Evolutionary conservation across 2,113 vertebrate species (phyloP).

Genomic region (Trogon surrucura): DNA sequence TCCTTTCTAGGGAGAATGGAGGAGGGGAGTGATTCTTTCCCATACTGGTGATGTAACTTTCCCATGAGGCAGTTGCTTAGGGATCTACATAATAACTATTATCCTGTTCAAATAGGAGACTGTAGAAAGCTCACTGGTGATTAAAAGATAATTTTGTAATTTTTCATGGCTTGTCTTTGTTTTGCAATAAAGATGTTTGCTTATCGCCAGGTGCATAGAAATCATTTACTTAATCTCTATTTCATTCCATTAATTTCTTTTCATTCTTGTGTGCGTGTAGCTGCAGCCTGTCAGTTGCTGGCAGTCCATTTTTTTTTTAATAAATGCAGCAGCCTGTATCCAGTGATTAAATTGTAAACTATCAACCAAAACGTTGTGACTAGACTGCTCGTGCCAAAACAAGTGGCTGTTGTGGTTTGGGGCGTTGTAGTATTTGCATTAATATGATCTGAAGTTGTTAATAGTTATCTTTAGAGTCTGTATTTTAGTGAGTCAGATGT

Average conservation of each 20-base stretch:
- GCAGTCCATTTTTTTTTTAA: conserved; percentile 24
- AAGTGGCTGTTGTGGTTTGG: conserved; percentile 45
- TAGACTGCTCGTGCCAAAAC: not conserved
- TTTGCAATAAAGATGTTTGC: conserved; percentile 67
- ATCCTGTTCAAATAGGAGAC: conserved; percentile 59
- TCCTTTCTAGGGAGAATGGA: conserved; percentile 24
- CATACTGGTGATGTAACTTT: conserved; percentile 73
- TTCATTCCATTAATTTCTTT: conserved; percentile 46
- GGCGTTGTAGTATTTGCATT: not conserved
- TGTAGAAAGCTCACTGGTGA: conserved; percentile 60
- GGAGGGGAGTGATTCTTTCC: conserved; percentile 28
- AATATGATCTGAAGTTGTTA: not conserved
- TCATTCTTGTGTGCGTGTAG: not conserved
- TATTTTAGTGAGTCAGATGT: not conserved
- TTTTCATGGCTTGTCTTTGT: conserved; percentile 63
- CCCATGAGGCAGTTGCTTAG: conserved; percentile 63
- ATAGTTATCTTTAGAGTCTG: not conserved
- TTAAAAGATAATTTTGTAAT: conserved; percentile 70
- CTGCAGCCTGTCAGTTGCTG: not conserved
- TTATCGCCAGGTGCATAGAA: conserved; percentile 60
- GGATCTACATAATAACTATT: conserved; percentile 68
- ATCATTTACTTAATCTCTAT: conserved; percentile 59
- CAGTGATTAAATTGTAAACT: conserved; percentile 29
- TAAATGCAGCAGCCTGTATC: conserved; percentile 2
- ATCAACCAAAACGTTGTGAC: conserved; percentile 22